phyloP scores from a whole-genome alignment of 1,140 invertebrate species.

The Daktulosphaira vitifoliae region DNA sequence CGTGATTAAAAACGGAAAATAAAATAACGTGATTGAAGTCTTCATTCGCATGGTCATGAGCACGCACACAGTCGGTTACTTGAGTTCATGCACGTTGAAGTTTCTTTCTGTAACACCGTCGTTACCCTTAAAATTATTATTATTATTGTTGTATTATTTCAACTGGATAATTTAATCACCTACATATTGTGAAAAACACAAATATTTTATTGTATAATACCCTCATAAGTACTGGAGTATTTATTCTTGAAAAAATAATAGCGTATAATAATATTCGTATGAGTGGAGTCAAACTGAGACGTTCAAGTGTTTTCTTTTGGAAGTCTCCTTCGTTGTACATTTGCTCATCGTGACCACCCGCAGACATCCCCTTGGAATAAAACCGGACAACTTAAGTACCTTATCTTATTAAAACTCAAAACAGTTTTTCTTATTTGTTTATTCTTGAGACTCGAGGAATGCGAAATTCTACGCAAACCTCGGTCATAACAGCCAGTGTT shows the following conservation, averaged over 20 bases:
- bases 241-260: too few relatives aligned
- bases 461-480: constrained; percentile 16
- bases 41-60: constrained; percentile 26
- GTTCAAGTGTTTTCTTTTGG: constrained; percentile 20
- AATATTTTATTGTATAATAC: too few relatives aligned
- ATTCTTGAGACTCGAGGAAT: constrained; percentile 17
- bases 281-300: background rate
- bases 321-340: background rate
- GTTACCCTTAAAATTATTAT: background rate
- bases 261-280: too few relatives aligned
- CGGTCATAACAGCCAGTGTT: too few relatives aligned
- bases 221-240: too few relatives aligned
- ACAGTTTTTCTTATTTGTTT: background rate
- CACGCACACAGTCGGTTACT: background rate
- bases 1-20: constrained; percentile 20
- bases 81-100: background rate
- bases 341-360: constrained; percentile 1
- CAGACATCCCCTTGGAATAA: constrained; percentile 12
- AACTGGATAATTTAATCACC: too few relatives aligned
- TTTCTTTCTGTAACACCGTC: background rate
- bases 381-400: constrained; percentile 21
- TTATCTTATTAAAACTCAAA: constrained; percentile 19
- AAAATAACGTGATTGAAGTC: constrained; percentile 20
- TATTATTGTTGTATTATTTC: too few relatives aligned
- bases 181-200: too few relatives aligned